Base-by-base conservation (phyloP, 2,113 vertebrate species). In the Manacus vitellinus region DNA sequence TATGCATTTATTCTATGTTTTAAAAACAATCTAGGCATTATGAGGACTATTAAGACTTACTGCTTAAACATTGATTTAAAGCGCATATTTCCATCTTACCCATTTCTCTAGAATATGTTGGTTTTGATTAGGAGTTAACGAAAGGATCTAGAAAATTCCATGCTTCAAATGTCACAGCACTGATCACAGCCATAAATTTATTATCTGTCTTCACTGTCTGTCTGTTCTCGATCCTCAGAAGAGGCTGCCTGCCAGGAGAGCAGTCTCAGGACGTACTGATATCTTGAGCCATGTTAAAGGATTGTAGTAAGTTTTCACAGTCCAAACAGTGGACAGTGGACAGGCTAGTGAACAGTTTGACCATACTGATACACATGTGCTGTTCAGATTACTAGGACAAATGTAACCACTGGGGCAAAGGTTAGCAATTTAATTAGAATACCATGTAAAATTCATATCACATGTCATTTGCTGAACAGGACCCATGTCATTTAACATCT, bases 401-500 rank as follows among this genome's bases (percentile, higher is more conserved):
- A 85, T 0, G 0, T 52, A 59, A 41, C 83, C 67, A 18, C 5
- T 80, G 66, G 68, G 66, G 91, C 44, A 8, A 72, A 33, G 65
- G 84, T 71, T 86, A 96, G 52, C 47, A 86, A 78, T 81, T 93
- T 88, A 83, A 86, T 92, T 85, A 95, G 88, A 86, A 77, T 35
- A 41, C 10, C 0, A 20, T 86, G 79, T 88, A 92, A 91, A 88
- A 90, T 88, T 77, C 17, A 49, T 75, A 61, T 63, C 18, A 22
- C 55, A 6, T 85, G n/a, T 74, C 4, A 78, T 77, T 90, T 61
- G 9, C 44, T 81, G 55, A 84, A 44, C 15, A 74, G 25, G 63
- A 66, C 24, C 43, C 84, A 12, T 83, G 62, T 59, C 21, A 41
- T 77, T 96, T 27, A 63, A 31, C 25, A 68, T 76, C 41, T 89